Base-by-base conservation (phyloP, 2,888 invertebrate genomes). In the Drosophila recens region DNA sequence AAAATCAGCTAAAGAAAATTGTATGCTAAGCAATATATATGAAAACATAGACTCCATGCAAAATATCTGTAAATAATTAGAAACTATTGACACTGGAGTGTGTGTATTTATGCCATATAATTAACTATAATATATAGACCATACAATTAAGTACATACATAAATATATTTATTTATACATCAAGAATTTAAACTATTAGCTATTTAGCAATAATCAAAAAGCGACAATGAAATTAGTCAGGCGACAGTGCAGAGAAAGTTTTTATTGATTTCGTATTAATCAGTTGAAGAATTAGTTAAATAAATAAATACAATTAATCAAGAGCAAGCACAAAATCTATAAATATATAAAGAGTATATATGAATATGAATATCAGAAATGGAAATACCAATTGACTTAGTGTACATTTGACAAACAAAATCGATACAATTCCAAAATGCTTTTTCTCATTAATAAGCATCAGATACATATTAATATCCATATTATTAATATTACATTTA, bases 21-120 rank as follows among this genome's bases (percentile, higher is more conserved):
- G 87, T 80, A 83, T 79, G 79, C 80, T 82, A 88, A 89, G 89
- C 85, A 85, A 89, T 87, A 83, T 83, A 82, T 69, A 74, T 56
- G 56, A 72, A 78, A 69, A 67, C 57, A 80, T 82, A 72, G 79
- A 70, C 57, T 74, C 74, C 75, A 51, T 62, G 48, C 67, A 67
- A 63, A 48, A 62, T 58, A 72, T 34, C 67, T 77, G 77, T 73
- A 73, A 36, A 87, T 84, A 81, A 36, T 57, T 65, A 67, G 75
- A 30, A 71, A 67, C 72, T 48, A 59, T 75, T 75, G 72, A 69
- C 61, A 64, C 51, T 59, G 69, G 62, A 70, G 75, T 67, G 58
- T 66, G 66, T 71, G 49, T 57, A 76, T 62, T 72, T 70, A 81
- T 71, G 85, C 83, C 83, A 79, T 76, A 75, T 57, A 75, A 82